Evolutionary conservation across 2,888 invertebrate genomes (phyloP).

Genomic region (Melieria crassipennis): DNA sequence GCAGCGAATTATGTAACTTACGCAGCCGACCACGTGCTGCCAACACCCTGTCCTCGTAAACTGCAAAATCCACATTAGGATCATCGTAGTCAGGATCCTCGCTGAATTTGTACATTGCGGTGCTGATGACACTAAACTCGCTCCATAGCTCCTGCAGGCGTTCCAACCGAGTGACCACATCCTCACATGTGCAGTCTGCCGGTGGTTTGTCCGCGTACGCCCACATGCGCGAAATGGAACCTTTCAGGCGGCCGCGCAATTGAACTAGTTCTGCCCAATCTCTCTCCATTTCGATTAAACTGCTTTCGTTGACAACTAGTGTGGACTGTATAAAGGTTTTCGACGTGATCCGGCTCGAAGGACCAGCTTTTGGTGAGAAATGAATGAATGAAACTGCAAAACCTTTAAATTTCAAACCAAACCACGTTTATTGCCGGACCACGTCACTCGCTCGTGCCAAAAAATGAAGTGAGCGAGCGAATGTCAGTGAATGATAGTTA

Average conservation of each 20-base stretch:
- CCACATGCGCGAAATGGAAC: background rate
- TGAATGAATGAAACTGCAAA: no score
- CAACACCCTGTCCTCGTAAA: constrained; percentile 6
- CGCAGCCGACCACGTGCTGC: constrained; percentile 6
- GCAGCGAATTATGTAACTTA: background rate
- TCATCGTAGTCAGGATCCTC: constrained; percentile 3
- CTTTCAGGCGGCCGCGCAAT: constrained; percentile 1
- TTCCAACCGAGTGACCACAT: constrained; percentile 1
- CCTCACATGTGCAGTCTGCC: background rate
- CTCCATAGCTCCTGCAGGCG: constrained; percentile 2
- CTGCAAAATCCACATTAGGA: constrained; percentile 9
- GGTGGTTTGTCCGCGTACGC: constrained; percentile 6
- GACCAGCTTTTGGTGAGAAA: no score
- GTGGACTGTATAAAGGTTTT: no score
- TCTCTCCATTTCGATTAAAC: background rate
- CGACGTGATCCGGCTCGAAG: no score
- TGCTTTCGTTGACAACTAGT: no score
- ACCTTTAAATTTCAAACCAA: no score
- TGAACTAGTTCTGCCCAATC: background rate
- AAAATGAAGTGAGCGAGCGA: no score
- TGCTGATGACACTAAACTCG: background rate
- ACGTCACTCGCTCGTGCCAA: no score
- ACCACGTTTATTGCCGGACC: no score
- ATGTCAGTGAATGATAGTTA: no score
- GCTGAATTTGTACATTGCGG: constrained; percentile 14